Conservation (phyloP, 2,797 vertebrate species). For the Gadopsis bispinosus region DNA sequence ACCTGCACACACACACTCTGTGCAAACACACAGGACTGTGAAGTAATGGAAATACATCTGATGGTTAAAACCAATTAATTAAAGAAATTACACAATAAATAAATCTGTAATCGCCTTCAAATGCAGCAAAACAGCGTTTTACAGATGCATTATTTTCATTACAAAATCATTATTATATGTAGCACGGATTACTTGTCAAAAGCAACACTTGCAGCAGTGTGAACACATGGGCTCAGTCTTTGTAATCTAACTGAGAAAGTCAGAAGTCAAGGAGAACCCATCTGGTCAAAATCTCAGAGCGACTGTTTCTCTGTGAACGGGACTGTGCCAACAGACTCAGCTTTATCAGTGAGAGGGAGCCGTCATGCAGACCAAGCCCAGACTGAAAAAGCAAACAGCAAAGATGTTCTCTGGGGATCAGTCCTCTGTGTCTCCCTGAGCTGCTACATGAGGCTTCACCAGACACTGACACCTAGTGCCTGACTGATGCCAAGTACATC, state of each 20-base stretch:
- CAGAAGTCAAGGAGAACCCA: slow-evolving; percentile 38
- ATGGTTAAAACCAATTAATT: neutral
- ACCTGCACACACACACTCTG: neutral
- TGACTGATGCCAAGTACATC: slow-evolving; percentile 47
- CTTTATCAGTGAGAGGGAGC: slow-evolving; percentile 39
- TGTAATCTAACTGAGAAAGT: slow-evolving; percentile 32
- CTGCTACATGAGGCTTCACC: slow-evolving; percentile 19
- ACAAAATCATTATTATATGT: neutral
- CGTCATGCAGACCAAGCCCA: slow-evolving; percentile 15
- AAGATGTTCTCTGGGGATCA: slow-evolving; percentile 40
- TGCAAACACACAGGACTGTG: neutral
- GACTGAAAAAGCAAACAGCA: slow-evolving; percentile 50
- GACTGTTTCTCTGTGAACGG: slow-evolving; percentile 13
- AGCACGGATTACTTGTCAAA: neutral
- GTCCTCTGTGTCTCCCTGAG: slow-evolving; percentile 18
- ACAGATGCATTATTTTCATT: slow-evolving; percentile 1
- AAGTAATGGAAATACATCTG: slow-evolving; percentile 16
- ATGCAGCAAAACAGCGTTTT: neutral
- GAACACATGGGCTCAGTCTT: slow-evolving; percentile 26
- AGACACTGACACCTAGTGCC: slow-evolving; percentile 74
- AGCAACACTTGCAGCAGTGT: neutral
- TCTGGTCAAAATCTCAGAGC: slow-evolving; percentile 29
- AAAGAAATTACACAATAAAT: slow-evolving; percentile 11
- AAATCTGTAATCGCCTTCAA: neutral
- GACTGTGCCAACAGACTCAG: slow-evolving; percentile 29